Evolutionary conservation across 2,113 vertebrate species (phyloP).

Genomic region (Myrmophylax atrothorax): DNA sequence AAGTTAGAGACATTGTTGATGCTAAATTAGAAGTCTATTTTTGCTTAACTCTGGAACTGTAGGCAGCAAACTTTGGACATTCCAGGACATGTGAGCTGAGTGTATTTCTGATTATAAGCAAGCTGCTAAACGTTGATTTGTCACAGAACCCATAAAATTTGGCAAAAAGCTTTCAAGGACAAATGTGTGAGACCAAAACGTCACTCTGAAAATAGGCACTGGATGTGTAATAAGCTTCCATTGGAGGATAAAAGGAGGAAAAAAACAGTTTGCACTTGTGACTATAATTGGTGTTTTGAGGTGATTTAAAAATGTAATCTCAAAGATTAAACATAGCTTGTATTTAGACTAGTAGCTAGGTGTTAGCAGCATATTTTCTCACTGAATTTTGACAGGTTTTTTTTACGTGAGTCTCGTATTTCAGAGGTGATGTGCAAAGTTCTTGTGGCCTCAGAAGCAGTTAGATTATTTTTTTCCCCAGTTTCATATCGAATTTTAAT

Average conservation of each 20-base stretch:
- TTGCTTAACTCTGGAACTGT: conserved; percentile 35
- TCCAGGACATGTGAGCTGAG: conserved; percentile 48
- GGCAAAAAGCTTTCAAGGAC: not conserved
- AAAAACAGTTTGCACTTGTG: not conserved
- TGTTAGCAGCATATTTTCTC: not conserved
- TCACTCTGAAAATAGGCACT: not conserved
- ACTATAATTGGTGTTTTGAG: not conserved
- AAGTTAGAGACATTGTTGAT: not conserved
- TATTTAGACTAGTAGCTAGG: not conserved
- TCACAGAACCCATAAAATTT: not conserved
- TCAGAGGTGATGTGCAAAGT: conserved; percentile 35
- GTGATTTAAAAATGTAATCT: not conserved
- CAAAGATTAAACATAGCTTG: not conserved
- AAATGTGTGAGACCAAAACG: not conserved
- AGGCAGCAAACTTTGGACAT: conserved; percentile 63
- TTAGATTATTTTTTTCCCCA: not conserved
- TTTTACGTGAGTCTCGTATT: not conserved
- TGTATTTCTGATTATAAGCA: not conserved
- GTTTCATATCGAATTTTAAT: not conserved
- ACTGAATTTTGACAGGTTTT: not conserved
- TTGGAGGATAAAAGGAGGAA: not conserved
- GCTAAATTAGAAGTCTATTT: not conserved
- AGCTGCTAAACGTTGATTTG: not conserved
- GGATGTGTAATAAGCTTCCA: not conserved
- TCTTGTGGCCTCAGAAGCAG: conserved; percentile 19